Percentiles rank a stretch among this genome's conserved stretches.
Evolutionary conservation across 2,797 vertebrate genomes (phyloP).

Genomic region (Ctenosaura bakeri): DNA sequence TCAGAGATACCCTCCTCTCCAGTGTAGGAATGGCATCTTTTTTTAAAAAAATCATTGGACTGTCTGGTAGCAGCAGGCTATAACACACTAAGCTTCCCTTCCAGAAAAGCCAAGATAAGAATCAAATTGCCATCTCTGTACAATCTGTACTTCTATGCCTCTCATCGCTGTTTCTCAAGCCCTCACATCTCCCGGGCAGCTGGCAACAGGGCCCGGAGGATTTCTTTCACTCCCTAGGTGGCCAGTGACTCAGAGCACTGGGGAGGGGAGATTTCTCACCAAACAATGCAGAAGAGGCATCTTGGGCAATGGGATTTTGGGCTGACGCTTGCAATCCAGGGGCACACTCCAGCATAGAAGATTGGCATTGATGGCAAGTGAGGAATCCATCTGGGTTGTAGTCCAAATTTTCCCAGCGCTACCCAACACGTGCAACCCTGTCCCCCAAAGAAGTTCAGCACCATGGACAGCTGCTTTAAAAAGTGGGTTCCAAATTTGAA

Average conservation of each 20-base stretch:
- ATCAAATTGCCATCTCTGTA: slow-evolving; percentile 16
- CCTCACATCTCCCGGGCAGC: slow-evolving; percentile 45
- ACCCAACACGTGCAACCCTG: too few relatives aligned
- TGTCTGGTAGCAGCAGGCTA: background rate
- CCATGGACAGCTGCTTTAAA: too few relatives aligned
- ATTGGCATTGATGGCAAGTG: too few relatives aligned
- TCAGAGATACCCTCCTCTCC: background rate
- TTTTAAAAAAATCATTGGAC: background rate
- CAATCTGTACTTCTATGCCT: background rate
- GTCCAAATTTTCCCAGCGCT: too few relatives aligned
- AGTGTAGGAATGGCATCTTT: background rate
- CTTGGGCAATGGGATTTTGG: rapidly evolving
- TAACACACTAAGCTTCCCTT: background rate
- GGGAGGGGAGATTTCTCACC: slow-evolving; percentile 57
- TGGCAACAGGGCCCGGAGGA: slow-evolving; percentile 49
- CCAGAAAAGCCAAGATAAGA: background rate
- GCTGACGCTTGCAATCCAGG: too few relatives aligned
- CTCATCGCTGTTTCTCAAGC: slow-evolving; percentile 16
- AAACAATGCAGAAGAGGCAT: rapidly evolving
- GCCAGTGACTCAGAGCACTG: slow-evolving; percentile 55
- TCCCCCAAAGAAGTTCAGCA: too few relatives aligned
- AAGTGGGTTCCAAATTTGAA: too few relatives aligned
- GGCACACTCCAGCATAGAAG: too few relatives aligned
- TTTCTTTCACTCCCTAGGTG: slow-evolving; percentile 52
- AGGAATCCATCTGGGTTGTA: too few relatives aligned